phyloP scores from a whole-genome alignment of 2,797 vertebrate species.

The Microcaecilia unicolor region DNA sequence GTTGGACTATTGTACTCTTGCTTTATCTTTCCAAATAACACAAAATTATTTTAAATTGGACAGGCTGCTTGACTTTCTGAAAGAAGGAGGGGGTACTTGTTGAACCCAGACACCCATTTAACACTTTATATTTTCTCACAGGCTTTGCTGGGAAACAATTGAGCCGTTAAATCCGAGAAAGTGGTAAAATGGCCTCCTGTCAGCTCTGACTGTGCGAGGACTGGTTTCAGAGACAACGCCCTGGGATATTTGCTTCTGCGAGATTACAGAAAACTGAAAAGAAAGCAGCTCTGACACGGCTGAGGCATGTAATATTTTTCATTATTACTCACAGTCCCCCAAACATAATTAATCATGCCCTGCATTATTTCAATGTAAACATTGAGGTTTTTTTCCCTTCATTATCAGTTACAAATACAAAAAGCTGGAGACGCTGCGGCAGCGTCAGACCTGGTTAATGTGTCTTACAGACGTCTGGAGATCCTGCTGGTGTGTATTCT shows the following conservation, averaged over 20 bases:
- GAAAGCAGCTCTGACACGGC: slow-evolving; percentile 33
- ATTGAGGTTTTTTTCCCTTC: slow-evolving; percentile 34
- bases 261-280: slow-evolving; percentile 38
- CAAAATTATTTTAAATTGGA: no score
- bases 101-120: no score
- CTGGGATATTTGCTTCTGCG: slow-evolving; percentile 29
- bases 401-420: slow-evolving; percentile 41
- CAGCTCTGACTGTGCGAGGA: no score
- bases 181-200: no score
- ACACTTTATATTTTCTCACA: slow-evolving; percentile 8
- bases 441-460: slow-evolving; percentile 39
- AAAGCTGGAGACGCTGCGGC: slow-evolving; percentile 40
- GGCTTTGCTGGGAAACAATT: slow-evolving; percentile 13
- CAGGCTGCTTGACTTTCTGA: no score
- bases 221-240: slow-evolving; percentile 29
- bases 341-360: slow-evolving; percentile 41
- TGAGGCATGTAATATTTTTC: slow-evolving; percentile 37
- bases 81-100: no score
- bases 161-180: no score
- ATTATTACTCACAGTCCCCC: slow-evolving; percentile 33
- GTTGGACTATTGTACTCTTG: not conserved
- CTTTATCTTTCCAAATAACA: slow-evolving; percentile 7
- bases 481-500: no score
- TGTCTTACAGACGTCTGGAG: slow-evolving; percentile 36
- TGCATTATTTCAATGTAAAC: slow-evolving; percentile 39